Evolutionary conservation across 2,113 vertebrate species (phyloP).

Genomic region (Oryzias javanicus): DNA sequence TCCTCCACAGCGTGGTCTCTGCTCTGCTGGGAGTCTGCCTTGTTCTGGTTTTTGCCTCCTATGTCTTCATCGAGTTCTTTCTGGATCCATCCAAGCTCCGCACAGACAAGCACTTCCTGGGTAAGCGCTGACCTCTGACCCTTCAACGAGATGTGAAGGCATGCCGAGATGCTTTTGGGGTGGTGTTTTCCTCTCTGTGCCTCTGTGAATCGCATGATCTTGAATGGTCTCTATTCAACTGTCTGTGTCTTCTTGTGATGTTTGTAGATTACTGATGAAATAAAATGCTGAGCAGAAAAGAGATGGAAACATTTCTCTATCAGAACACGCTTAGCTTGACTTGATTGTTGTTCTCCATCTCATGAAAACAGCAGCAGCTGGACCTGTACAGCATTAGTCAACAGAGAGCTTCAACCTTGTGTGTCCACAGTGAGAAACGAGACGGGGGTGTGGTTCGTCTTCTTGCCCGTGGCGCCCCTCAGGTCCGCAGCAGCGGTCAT

Average conservation of each 20-base stretch:
- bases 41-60: constrained; percentile 84
- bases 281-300: too few relatives aligned
- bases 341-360: too few relatives aligned
- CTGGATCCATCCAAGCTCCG: constrained; percentile 84
- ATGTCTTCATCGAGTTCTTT: constrained; percentile 90
- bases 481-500: constrained; percentile 81
- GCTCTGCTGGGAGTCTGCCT: constrained; percentile 86
- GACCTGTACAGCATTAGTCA: too few relatives aligned
- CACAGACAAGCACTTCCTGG: constrained; percentile 85
- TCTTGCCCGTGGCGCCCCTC: constrained; percentile 86
- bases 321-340: too few relatives aligned
- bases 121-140: constrained; percentile 63
- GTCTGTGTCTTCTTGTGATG: too few relatives aligned
- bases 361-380: too few relatives aligned
- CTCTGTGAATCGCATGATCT: too few relatives aligned
- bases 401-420: neutral
- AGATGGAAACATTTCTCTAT: too few relatives aligned
- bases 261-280: too few relatives aligned
- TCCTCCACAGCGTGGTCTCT: constrained; percentile 85
- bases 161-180: too few relatives aligned
- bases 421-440: constrained; percentile 75
- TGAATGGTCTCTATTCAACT: too few relatives aligned
- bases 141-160: neutral
- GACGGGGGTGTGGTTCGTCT: constrained; percentile 87
- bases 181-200: too few relatives aligned